phyloP scores from a whole-genome alignment of 2,888 invertebrate species.

The Allolobophora icterica region DNA sequence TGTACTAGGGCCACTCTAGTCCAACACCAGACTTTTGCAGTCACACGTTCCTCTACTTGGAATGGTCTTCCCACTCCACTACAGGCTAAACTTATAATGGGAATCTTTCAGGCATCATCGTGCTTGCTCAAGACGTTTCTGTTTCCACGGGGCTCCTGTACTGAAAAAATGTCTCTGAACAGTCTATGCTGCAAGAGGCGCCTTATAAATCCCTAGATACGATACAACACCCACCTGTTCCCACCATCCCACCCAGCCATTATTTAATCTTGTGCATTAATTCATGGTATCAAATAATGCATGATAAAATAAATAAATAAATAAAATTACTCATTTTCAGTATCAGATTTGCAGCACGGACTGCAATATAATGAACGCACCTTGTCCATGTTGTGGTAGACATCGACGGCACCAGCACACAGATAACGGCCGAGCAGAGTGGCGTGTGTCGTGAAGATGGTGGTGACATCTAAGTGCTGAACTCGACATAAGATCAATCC shows the following conservation, averaged over 20 bases:
- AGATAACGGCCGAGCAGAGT: constrained; percentile 94
- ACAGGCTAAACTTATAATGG: too few species aligned
- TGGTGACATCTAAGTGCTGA: constrained; percentile 85
- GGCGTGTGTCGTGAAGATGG: constrained; percentile 98
- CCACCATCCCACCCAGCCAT: not conserved
- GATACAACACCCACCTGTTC: too few species aligned
- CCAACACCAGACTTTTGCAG: too few species aligned
- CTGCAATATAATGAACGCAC: constrained; percentile 49
- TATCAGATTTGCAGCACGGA: not conserved
- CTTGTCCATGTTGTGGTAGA: constrained; percentile 92
- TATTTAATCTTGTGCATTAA: not conserved
- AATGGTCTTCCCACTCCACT: too few species aligned
- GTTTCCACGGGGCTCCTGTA: too few species aligned
- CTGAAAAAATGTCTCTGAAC: too few species aligned
- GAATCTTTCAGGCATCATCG: too few species aligned
- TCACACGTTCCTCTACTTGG: too few species aligned
- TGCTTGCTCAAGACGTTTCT: too few species aligned
- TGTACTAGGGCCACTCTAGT: too few species aligned
- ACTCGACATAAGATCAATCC: constrained; percentile 87
- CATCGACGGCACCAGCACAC: constrained; percentile 96
- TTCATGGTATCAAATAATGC: not conserved
- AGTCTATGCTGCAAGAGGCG: too few species aligned
- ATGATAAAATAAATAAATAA: not conserved
- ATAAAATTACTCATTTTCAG: not conserved
- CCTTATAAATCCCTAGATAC: too few species aligned